phyloP scores from a whole-genome alignment of 1,140 invertebrate species.

The Teleopsis dalmanni region DNA sequence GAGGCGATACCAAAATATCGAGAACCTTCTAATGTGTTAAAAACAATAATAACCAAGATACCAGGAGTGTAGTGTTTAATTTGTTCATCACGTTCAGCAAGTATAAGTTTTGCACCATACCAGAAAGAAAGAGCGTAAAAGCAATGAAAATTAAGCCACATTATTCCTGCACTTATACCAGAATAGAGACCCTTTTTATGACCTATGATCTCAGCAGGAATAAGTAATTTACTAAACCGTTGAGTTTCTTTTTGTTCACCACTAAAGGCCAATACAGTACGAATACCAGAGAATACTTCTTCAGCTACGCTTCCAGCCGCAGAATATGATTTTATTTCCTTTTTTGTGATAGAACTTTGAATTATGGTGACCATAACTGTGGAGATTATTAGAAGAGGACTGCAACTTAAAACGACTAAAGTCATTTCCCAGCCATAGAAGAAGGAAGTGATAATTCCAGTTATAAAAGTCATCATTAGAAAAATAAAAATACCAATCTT shows the following conservation, averaged over 20 bases:
- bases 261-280: conserved; percentile 80
- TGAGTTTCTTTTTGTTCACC: conserved; percentile 72
- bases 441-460: conserved; percentile 72
- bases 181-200: conserved; percentile 64
- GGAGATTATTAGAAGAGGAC: conserved; percentile 66
- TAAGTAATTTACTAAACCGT: conserved; percentile 55
- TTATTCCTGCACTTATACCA: conserved; percentile 63
- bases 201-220: conserved; percentile 58
- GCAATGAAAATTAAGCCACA: conserved; percentile 75
- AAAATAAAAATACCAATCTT: conserved; percentile 80
- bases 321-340: conserved; percentile 74
- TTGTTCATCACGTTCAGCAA: conserved; percentile 48
- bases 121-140: conserved; percentile 77
- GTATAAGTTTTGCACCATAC: conserved; percentile 67
- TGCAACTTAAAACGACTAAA: conserved; percentile 73
- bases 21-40: conserved; percentile 74
- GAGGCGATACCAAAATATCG: conserved; percentile 82
- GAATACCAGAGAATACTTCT: conserved; percentile 72
- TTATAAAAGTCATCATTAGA: conserved; percentile 66
- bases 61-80: conserved; percentile 53
- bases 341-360: conserved; percentile 63
- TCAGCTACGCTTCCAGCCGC: conserved; percentile 76
- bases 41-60: conserved; percentile 65
- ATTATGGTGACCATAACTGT: conserved; percentile 60
- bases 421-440: conserved; percentile 84